Base-by-base conservation (phyloP, 2,797 vertebrate genomes). In the Xiphorhynchus erythropygius region DNA sequence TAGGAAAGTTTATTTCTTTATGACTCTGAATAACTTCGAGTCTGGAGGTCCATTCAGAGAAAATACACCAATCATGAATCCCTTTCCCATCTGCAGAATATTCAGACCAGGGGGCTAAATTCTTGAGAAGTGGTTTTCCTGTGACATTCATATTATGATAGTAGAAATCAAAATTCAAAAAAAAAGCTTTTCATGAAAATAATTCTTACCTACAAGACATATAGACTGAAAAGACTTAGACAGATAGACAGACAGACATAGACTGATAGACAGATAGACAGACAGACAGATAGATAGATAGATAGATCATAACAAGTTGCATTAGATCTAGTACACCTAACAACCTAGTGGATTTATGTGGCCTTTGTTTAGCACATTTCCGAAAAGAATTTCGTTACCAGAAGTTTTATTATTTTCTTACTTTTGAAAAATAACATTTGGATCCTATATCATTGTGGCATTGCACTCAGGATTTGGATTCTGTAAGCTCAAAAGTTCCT, bases 401-500 rank as follows among this genome's bases (percentile, higher is more conserved):
- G 8, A 50, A 8, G 41, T 60, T 52, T 69, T 25, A 15, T 39
- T 62, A 5, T 56, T 62, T 75, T 49, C 9, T 64, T 46, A 25
- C 4, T 47, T 57, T 69, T 74, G 11, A 70, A 78, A 69, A 41
- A 65, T 14, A n/a, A 65, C 5, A 5, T 14, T 18, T 76, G 6
- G 10, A 32, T 55, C 10, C 3, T 59, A 2, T 44, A 37, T 32
- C 1, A 0, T 4, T 32, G 2, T 37, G 10, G 18, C 5, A 62
- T 6, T 30, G 7, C 2, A 28, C 5, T 63, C 4, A 73, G 39
- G 30, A 37, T 62, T 71, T 65, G 3, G 0, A 10, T 75, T 32
- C 7, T 49, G 4, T 46, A 55, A 62, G 2, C 1, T 1, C 8
- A 56, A 41, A 71, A 69, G 23, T 50, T 79, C 6, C 27, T 65